phyloP scores from a whole-genome alignment of 2,888 invertebrate species.

The Cremastobaeus sp. region DNA sequence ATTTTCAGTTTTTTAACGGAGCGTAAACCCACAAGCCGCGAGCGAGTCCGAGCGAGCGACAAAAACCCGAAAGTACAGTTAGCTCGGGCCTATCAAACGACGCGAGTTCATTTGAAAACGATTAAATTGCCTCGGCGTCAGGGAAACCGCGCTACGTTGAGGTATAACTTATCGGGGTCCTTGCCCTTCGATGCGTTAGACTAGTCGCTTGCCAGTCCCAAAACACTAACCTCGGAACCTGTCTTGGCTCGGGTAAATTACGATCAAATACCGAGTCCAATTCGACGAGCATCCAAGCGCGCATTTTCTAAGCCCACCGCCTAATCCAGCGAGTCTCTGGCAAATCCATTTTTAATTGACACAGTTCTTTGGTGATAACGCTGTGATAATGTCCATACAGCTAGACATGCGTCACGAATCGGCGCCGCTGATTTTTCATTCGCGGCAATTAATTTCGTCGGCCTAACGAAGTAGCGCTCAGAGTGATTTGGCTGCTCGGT shows the following conservation, averaged over 20 bases:
- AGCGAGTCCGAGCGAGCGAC: neutral
- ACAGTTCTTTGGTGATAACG: no score
- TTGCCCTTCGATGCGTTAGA: conserved; percentile 37
- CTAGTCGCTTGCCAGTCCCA: conserved; percentile 19
- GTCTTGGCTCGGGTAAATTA: conserved; percentile 23
- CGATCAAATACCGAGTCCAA: conserved; percentile 50
- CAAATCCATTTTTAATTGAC: no score
- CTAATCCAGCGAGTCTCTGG: no score
- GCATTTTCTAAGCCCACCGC: no score
- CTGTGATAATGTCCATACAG: no score
- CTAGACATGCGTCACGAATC: no score
- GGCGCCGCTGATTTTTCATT: no score
- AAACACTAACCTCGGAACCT: neutral
- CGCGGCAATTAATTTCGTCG: no score
- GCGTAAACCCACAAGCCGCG: conserved; percentile 6
- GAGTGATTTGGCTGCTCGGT: no score
- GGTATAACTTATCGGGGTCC: conserved; percentile 35
- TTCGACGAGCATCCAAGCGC: no score
- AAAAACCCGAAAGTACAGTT: conserved; percentile 12
- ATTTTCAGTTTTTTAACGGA: conserved; percentile 13
- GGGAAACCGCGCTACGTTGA: conserved; percentile 22
- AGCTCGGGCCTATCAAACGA: conserved; percentile 10
- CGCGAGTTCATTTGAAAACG: conserved; percentile 16
- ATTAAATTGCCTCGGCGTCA: conserved; percentile 5
- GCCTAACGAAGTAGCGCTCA: no score